Percentiles rank a stretch among this genome's conserved stretches.
Evolutionary conservation across 2,888 invertebrate genomes (phyloP).

Genomic region (Tillus elongatus): DNA sequence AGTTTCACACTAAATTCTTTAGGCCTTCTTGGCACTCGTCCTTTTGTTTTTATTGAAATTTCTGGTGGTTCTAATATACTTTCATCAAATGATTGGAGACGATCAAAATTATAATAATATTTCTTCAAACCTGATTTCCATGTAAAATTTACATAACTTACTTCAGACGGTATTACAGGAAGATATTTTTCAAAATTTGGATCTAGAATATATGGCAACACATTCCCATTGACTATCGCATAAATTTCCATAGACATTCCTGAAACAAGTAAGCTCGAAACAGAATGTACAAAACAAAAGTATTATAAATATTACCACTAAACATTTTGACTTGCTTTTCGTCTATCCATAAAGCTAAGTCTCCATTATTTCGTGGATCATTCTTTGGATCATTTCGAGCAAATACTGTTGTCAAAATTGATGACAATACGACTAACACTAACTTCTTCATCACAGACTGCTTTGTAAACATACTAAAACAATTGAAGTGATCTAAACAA

Average conservation of each 20-base stretch:
- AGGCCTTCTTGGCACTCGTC: constrained; percentile 74
- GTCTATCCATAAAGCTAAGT: constrained; percentile 82
- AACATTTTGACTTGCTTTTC: constrained; percentile 86
- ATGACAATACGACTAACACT: constrained; percentile 24
- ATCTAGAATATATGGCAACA: constrained; percentile 77
- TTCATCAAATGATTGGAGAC: constrained; percentile 74
- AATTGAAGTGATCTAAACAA: no score
- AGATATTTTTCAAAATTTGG: constrained; percentile 84
- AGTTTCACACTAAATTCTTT: constrained; percentile 86
- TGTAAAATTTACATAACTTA: constrained; percentile 82
- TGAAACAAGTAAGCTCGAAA: no score
- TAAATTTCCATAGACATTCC: constrained; percentile 81
- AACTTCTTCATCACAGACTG: constrained; percentile 28
- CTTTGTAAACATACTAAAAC: constrained; percentile 29
- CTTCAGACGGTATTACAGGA: constrained; percentile 86
- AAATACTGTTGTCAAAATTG: constrained; percentile 22
- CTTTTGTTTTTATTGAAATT: constrained; percentile 76
- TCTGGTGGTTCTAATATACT: constrained; percentile 78
- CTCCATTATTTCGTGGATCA: constrained; percentile 44
- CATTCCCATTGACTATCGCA: constrained; percentile 80
- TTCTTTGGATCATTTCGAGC: constrained; percentile 38
- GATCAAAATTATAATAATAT: constrained; percentile 80
- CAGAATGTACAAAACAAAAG: constrained; percentile 9
- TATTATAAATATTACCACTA: constrained; percentile 55
- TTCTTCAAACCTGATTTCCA: constrained; percentile 77